phyloP scores from a whole-genome alignment of 2,113 vertebrate species.

The Vimba vimba region DNA sequence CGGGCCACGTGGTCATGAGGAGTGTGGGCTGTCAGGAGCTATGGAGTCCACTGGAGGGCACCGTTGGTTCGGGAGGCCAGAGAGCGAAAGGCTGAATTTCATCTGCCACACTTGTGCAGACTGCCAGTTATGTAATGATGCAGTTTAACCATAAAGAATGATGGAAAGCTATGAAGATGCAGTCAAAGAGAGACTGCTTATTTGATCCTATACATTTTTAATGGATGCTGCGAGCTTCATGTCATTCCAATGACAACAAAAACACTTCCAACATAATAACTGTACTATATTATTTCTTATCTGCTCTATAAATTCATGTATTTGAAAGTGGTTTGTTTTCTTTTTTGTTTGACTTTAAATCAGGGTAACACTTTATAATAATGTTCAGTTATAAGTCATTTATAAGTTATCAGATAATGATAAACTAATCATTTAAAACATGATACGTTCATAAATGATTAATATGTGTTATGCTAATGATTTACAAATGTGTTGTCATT shows the following conservation, averaged over 20 bases:
- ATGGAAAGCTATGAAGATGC: background rate
- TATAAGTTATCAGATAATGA: no score
- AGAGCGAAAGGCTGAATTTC: constrained; percentile 68
- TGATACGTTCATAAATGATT: no score
- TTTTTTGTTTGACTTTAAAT: no score
- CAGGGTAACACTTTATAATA: no score
- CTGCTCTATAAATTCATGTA: no score
- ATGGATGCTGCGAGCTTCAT: background rate
- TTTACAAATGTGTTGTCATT: no score
- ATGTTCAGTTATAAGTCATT: no score
- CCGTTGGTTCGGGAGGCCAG: constrained; percentile 66
- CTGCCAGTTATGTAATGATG: background rate
- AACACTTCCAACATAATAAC: background rate
- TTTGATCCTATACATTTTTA: background rate
- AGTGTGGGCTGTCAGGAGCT: constrained; percentile 64
- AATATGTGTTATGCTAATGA: no score
- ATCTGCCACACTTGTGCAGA: constrained; percentile 61
- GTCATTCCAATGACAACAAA: background rate
- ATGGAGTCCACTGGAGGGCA: constrained; percentile 72
- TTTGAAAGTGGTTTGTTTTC: no score
- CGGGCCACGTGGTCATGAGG: constrained; percentile 49
- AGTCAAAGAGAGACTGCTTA: background rate
- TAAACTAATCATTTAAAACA: no score
- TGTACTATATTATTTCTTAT: no score
- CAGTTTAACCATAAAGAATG: background rate